These are phyloP conservation scores for Meiosimyza decipiens DNA, from an alignment of 2,888 invertebrate species.

Conservation along the genomic window DNA sequence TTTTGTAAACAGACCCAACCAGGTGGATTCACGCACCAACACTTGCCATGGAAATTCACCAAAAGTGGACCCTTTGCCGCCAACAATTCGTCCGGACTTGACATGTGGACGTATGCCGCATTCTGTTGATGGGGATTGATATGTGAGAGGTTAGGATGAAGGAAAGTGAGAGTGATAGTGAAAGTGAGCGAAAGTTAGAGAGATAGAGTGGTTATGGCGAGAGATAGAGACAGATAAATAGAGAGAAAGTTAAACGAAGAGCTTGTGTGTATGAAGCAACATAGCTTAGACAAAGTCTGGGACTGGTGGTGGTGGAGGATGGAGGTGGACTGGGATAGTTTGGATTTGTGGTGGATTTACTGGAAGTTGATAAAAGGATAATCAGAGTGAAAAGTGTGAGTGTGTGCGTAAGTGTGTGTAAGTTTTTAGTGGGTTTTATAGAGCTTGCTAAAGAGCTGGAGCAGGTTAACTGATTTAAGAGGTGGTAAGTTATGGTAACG, in stretches of 20 bases:
- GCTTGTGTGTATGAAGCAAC: slow-evolving; percentile 37
- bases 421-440: slow-evolving; percentile 33
- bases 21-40: slow-evolving; percentile 89
- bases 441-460: slow-evolving; percentile 33
- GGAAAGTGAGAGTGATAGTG: slow-evolving; percentile 58
- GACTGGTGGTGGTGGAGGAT: slow-evolving; percentile 24
- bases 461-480: slow-evolving; percentile 23
- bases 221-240: background rate
- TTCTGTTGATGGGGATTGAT: slow-evolving; percentile 72
- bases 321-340: slow-evolving; percentile 22
- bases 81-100: slow-evolving; percentile 86
- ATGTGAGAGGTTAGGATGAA: slow-evolving; percentile 64
- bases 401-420: background rate
- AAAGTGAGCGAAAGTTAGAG: slow-evolving; percentile 33
- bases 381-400: background rate
- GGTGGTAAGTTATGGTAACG: slow-evolving; percentile 18
- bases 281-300: slow-evolving; percentile 17
- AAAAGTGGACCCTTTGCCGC: slow-evolving; percentile 86
- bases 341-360: slow-evolving; percentile 28
- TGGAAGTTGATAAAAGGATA: background rate
- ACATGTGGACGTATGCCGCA: slow-evolving; percentile 87
- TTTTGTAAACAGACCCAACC: slow-evolving; percentile 93
- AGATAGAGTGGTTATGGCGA: slow-evolving; percentile 21
- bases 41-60: slow-evolving; percentile 96
- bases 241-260: background rate